phyloP scores from a whole-genome alignment of 1,140 invertebrate genomes.

The Drosophila teissieri region DNA sequence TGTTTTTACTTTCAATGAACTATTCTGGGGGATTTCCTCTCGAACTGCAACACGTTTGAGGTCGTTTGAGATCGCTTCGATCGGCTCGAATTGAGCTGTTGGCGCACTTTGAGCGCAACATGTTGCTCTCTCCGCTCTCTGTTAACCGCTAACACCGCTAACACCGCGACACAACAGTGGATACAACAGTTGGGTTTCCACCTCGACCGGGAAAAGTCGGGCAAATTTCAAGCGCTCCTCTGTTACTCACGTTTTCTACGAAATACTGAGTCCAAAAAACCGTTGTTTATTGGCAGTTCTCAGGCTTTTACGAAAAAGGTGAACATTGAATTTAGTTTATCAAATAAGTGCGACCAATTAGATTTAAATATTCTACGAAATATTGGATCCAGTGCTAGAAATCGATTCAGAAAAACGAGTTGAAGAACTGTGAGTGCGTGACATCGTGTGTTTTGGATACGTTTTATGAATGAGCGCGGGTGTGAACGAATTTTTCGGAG shows the following conservation, averaged over 20 bases:
- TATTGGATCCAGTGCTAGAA: too few species aligned
- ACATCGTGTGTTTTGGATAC: slow-evolving; percentile 45
- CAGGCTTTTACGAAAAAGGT: not conserved
- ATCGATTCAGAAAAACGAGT: too few species aligned
- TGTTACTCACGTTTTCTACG: too few species aligned
- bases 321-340: not conserved
- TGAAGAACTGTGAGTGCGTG: slow-evolving; percentile 29
- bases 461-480: slow-evolving; percentile 75
- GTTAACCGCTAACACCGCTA: not conserved
- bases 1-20: slow-evolving; percentile 69
- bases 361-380: too few species aligned
- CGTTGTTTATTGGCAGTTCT: too few species aligned
- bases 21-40: slow-evolving; percentile 20
- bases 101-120: slow-evolving; percentile 28
- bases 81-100: slow-evolving; percentile 42
- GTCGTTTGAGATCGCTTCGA: slow-evolving; percentile 4
- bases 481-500: slow-evolving; percentile 71
- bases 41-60: slow-evolving; percentile 38
- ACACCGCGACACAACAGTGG: too few species aligned
- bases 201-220: too few species aligned
- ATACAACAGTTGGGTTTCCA: too few species aligned
- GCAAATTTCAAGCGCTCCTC: too few species aligned
- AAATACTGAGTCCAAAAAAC: too few species aligned
- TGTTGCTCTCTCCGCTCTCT: not conserved
- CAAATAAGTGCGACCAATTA: too few species aligned